Percentiles rank a stretch among this genome's conserved stretches.
Conservation (phyloP, 23 tunicate species). For the Oikopleura albicans region DNA sequence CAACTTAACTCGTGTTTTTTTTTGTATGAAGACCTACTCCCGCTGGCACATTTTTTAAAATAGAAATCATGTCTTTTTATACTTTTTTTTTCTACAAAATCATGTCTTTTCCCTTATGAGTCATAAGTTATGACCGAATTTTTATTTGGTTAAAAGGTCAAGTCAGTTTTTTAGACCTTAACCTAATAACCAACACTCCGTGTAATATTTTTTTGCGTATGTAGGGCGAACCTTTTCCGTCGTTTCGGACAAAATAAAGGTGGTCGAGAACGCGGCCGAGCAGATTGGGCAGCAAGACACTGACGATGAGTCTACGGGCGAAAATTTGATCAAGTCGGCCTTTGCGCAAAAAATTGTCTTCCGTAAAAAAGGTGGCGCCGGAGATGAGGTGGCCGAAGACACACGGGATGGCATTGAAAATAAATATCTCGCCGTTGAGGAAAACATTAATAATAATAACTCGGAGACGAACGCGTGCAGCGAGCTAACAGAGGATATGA, state of each 20-base stretch:
- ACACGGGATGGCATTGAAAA: background rate
- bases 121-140: too few species aligned
- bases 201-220: too few species aligned
- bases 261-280: background rate
- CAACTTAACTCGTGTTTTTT: too few species aligned
- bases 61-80: too few species aligned
- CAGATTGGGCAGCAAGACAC: background rate
- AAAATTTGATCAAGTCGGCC: background rate
- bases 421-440: background rate
- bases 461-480: slow-evolving; percentile 1
- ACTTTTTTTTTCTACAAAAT: too few species aligned
- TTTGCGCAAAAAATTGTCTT: background rate
- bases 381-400: background rate
- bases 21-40: too few species aligned
- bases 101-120: too few species aligned
- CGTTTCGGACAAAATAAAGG: slow-evolving; percentile 2
- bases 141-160: too few species aligned
- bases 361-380: background rate
- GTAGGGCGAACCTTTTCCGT: slow-evolving; percentile 1
- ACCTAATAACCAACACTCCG: too few species aligned
- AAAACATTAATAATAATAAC: background rate
- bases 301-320: background rate
- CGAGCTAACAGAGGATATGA: slow-evolving; percentile 9
- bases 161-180: too few species aligned
- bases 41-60: too few species aligned